Conservation (phyloP, 2,797 vertebrate genomes). For the Orientallactaga sibirica region DNA sequence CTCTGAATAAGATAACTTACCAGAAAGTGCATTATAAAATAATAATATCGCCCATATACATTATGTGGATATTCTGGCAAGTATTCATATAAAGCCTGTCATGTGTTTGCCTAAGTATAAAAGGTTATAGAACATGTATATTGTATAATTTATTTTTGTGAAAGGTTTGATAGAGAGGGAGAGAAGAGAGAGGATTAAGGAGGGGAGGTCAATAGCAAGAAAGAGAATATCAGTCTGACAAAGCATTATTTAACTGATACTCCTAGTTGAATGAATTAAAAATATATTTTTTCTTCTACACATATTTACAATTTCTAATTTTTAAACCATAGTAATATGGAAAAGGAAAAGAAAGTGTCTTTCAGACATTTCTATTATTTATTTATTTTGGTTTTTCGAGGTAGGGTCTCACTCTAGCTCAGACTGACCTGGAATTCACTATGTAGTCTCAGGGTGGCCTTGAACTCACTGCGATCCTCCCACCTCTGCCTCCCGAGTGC, state of each 20-base stretch:
- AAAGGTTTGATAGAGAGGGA: background rate
- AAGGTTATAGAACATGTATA: background rate
- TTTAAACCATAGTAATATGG: background rate
- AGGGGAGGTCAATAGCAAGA: background rate
- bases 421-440: no score
- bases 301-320: conserved; percentile 20
- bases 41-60: background rate
- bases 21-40: conserved; percentile 13
- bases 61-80: background rate
- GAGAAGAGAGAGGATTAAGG: background rate
- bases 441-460: no score
- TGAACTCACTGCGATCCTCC: no score
- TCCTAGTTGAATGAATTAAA: background rate
- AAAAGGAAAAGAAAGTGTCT: background rate
- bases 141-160: conserved; percentile 16
- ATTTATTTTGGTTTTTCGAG: no score
- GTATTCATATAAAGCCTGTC: background rate
- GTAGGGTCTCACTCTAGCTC: no score
- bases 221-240: background rate
- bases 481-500: no score
- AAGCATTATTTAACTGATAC: background rate
- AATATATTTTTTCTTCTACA: conserved; percentile 17
- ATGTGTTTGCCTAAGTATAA: background rate
- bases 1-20: background rate
- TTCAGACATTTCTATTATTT: background rate